These are phyloP conservation scores for Drosophila trichaetosa DNA, from an alignment of 2,888 invertebrate species.

Conservation along the genomic window DNA sequence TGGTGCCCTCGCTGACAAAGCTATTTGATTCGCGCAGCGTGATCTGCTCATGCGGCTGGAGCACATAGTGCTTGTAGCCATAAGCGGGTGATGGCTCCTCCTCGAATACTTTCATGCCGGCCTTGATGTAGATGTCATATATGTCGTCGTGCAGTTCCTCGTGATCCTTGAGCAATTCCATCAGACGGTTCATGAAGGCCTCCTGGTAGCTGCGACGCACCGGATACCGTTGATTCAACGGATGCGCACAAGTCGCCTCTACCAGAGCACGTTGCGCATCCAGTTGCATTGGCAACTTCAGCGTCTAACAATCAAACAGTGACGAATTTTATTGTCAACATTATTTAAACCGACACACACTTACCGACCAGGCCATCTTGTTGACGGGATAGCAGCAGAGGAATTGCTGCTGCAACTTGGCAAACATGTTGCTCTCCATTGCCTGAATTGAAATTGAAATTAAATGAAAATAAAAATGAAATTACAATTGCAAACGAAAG, in stretches of 20 bases:
- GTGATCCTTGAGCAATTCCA: constrained; percentile 86
- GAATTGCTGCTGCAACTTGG: constrained; percentile 75
- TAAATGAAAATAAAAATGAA: background rate
- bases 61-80: constrained; percentile 88
- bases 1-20: constrained; percentile 91
- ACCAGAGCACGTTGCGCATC: constrained; percentile 88
- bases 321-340: background rate
- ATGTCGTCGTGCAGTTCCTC: constrained; percentile 88
- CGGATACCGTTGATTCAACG: constrained; percentile 87
- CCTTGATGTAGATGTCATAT: constrained; percentile 84
- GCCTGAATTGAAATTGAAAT: constrained; percentile 3
- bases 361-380: constrained; percentile 72
- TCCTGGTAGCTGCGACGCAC: constrained; percentile 87
- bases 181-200: constrained; percentile 88
- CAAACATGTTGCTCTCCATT: constrained; percentile 49
- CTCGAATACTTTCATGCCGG: background rate
- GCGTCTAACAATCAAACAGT: constrained; percentile 28
- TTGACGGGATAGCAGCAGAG: constrained; percentile 81
- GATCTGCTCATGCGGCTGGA: constrained; percentile 83
- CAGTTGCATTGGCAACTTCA: constrained; percentile 76
- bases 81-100: constrained; percentile 61
- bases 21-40: constrained; percentile 89
- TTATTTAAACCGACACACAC: constrained; percentile 20
- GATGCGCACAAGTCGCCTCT: constrained; percentile 86
- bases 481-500: background rate